A percentile compares a stretch with the other conserved stretches of the same genome.
Evolutionary conservation across 2,113 vertebrate species (phyloP).

Genomic region (Gnathonemus longibarbis): DNA sequence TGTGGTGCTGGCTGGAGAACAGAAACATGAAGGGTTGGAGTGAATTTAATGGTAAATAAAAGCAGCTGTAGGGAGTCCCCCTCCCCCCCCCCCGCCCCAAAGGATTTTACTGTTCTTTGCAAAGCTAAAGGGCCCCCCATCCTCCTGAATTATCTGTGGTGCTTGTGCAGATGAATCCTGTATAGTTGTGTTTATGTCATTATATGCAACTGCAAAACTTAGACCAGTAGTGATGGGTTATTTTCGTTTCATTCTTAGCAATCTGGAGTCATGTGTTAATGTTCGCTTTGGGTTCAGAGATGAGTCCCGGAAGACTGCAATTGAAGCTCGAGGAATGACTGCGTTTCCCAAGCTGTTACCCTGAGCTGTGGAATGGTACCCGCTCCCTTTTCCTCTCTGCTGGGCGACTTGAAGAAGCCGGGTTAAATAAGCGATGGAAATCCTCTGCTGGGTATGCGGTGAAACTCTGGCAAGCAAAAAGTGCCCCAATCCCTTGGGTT

Average conservation of each 20-base stretch:
- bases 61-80: slow-evolving; percentile 65
- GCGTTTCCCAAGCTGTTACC: not conserved
- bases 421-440: not conserved
- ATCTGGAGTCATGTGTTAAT: not conserved
- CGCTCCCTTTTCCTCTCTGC: not conserved
- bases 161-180: not conserved
- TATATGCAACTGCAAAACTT: not conserved
- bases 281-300: not conserved
- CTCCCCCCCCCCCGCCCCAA: not conserved
- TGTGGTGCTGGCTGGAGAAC: slow-evolving; percentile 71
- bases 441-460: not conserved
- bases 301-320: not conserved
- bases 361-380: not conserved
- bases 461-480: not conserved
- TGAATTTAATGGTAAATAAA: slow-evolving; percentile 70
- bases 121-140: not conserved
- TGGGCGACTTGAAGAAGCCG: not conserved
- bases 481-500: not conserved
- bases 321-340: not conserved
- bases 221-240: not conserved
- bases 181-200: not conserved
- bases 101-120: not conserved
- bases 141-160: not conserved
- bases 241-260: not conserved
- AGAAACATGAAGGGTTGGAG: slow-evolving; percentile 60